Evolutionary conservation across 2,888 invertebrate genomes (phyloP).

Genomic region (Polyommatus iphigenia): DNA sequence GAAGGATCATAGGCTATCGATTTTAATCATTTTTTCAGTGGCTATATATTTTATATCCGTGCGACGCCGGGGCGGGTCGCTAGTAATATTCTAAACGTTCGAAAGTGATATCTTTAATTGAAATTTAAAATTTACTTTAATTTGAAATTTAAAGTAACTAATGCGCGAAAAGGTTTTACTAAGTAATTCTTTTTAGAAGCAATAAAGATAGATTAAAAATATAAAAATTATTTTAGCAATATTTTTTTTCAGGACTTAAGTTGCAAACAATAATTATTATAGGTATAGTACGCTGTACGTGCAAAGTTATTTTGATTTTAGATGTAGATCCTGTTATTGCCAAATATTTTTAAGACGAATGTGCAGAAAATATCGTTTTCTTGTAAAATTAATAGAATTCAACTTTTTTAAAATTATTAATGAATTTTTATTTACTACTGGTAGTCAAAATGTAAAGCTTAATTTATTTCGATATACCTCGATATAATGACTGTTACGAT

Average conservation of each 20-base stretch:
- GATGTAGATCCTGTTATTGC: background rate
- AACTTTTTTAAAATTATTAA: background rate
- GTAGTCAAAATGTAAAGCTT: conserved; percentile 12
- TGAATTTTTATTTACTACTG: background rate
- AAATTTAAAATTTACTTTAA: no score
- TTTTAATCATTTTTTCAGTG: no score
- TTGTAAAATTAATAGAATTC: background rate
- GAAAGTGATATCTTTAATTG: background rate
- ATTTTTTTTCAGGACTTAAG: background rate
- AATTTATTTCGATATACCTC: conserved; percentile 15
- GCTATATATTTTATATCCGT: no score
- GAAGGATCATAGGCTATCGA: no score
- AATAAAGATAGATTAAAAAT: background rate
- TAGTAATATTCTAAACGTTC: background rate
- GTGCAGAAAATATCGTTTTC: background rate
- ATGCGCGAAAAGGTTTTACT: no score
- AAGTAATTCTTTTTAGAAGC: no score
- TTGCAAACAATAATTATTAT: background rate
- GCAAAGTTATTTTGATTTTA: background rate
- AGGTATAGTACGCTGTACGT: background rate
- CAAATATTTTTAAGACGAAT: conserved; percentile 7
- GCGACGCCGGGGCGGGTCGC: no score
- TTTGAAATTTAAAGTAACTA: no score
- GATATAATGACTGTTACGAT: background rate
- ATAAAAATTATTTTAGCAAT: background rate